A percentile compares a stretch with the other conserved stretches of the same genome.
Conservation (phyloP, 2,113 vertebrate genomes). For the Addax nasomaculatus region DNA sequence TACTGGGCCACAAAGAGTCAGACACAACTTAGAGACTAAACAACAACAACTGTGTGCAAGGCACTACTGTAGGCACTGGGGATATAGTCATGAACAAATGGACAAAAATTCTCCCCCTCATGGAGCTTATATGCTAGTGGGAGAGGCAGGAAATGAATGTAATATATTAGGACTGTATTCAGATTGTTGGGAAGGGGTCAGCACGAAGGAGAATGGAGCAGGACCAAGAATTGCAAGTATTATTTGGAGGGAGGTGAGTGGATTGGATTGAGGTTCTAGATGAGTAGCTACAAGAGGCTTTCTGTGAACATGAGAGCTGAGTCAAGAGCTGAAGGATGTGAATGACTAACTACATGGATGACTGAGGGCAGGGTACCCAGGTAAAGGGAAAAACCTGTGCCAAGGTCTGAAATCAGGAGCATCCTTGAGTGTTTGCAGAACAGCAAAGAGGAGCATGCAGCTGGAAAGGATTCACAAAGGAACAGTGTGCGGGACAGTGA, state of each 20-base stretch:
- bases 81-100: not conserved
- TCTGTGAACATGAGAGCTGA: not conserved
- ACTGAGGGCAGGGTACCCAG: too few species aligned
- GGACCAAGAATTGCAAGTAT: not conserved
- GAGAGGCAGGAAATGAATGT: not conserved
- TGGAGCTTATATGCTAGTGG: rapidly evolving
- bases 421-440: not conserved
- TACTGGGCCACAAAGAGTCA: not conserved
- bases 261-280: not conserved
- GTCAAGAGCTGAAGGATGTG: not conserved
- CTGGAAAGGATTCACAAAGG: not conserved
- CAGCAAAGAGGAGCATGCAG: not conserved
- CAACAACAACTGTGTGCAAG: not conserved
- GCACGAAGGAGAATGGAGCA: rapidly evolving
- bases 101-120: not conserved
- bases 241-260: not conserved
- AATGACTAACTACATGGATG: not conserved
- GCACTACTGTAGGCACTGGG: not conserved
- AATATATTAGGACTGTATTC: rapidly evolving
- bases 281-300: not conserved
- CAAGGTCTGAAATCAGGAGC: not conserved
- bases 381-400: not conserved
- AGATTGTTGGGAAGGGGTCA: too few species aligned
- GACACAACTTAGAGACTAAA: not conserved
- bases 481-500: rapidly evolving